A percentile compares a stretch with the other conserved stretches of the same genome.
Conservation (phyloP, 2,113 vertebrate species). For the Oostethus manadensis region DNA sequence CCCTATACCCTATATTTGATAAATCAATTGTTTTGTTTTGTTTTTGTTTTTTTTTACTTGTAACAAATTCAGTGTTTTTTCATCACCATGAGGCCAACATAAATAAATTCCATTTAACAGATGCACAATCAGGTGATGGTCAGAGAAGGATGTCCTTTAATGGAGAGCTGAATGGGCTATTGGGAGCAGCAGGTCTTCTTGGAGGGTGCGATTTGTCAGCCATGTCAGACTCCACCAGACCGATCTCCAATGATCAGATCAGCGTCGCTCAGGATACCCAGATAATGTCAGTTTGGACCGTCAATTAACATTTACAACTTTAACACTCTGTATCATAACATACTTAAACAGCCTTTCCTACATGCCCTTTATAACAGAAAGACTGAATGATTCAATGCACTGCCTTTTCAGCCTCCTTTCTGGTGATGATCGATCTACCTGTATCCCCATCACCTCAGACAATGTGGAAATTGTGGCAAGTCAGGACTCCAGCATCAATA, state of each 20-base stretch:
- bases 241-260: constrained; percentile 69
- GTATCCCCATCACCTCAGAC: constrained; percentile 82
- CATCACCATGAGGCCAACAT: not conserved
- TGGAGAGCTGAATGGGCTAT: constrained; percentile 88
- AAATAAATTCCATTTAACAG: constrained; percentile 55
- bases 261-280: constrained; percentile 80
- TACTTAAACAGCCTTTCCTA: no score
- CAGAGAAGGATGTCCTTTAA: constrained; percentile 80
- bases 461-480: constrained; percentile 98
- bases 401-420: constrained; percentile 78
- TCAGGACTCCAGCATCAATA: constrained; percentile 93
- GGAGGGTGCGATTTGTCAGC: constrained; percentile 69
- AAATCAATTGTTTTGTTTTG: no score
- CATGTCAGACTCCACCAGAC: constrained; percentile 71
- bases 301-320: not conserved
- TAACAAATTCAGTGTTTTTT: not conserved
- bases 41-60: not conserved
- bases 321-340: no score
- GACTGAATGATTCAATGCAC: not conserved
- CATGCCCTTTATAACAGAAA: no score
- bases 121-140: constrained; percentile 70
- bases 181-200: constrained; percentile 81
- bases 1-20: no score
- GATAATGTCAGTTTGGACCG: constrained; percentile 80
- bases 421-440: constrained; percentile 88